Evolutionary conservation across 1,140 invertebrate genomes (phyloP).

Genomic region (Plodia interpunctella): DNA sequence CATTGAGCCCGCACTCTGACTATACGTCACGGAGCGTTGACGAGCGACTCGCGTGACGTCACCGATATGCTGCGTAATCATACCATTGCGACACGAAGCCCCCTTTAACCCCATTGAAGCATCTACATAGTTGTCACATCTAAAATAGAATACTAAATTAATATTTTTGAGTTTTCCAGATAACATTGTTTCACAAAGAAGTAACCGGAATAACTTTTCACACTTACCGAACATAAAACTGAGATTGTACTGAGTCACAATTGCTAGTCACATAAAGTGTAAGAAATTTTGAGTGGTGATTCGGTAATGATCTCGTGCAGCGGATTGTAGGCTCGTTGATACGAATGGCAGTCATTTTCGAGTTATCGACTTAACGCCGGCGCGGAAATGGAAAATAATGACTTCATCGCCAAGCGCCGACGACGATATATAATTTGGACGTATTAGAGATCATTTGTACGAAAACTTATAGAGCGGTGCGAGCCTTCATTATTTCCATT

Average conservation of each 20-base stretch:
- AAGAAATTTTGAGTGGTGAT: conserved; percentile 30
- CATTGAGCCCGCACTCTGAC: conserved; percentile 17
- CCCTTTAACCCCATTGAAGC: conserved; percentile 10
- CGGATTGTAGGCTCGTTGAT: conserved; percentile 47
- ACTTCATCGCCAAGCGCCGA: conserved; percentile 61
- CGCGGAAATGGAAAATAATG: conserved; percentile 73
- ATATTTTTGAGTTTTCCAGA: too few relatives aligned
- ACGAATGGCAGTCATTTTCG: conserved; percentile 68
- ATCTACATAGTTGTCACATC: conserved; percentile 3
- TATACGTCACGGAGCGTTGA: conserved; percentile 43
- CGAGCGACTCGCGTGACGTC: conserved; percentile 64
- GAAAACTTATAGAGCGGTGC: conserved; percentile 23
- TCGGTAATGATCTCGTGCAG: conserved; percentile 49
- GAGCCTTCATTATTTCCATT: conserved; percentile 16
- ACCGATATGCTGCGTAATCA: conserved; percentile 18
- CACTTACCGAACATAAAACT: not conserved
- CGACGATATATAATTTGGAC: conserved; percentile 63
- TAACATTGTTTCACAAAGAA: not conserved
- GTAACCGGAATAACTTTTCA: not conserved
- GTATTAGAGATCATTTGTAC: conserved; percentile 59
- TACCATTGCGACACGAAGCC: conserved; percentile 15
- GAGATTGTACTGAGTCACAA: conserved; percentile 20
- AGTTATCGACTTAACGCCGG: conserved; percentile 69
- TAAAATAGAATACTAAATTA: not conserved
- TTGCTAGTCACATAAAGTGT: conserved; percentile 26